Evolutionary conservation across 2,113 vertebrate species (phyloP).

Genomic region (Bufo bufo): DNA sequence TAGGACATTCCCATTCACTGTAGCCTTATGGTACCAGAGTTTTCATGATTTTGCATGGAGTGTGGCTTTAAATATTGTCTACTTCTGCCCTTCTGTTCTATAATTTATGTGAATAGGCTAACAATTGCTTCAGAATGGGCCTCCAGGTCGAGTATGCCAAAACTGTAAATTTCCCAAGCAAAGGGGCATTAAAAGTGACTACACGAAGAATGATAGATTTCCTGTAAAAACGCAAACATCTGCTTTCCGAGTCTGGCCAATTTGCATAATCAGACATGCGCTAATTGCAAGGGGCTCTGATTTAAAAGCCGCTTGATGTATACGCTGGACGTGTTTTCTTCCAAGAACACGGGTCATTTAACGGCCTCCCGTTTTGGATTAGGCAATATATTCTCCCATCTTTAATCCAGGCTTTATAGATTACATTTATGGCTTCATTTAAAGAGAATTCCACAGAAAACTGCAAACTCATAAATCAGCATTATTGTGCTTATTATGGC

Average conservation of each 20-base stretch:
- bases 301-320: background rate
- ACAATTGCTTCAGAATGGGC: background rate
- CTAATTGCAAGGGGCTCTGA: conserved; percentile 46
- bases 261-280: conserved; percentile 42
- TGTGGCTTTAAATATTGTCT: background rate
- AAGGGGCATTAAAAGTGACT: conserved; percentile 17
- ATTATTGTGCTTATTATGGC: background rate
- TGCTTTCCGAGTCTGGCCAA: conserved; percentile 27
- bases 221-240: conserved; percentile 30
- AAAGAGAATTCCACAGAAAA: background rate
- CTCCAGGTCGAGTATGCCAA: background rate
- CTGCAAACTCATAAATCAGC: background rate
- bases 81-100: background rate
- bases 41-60: no score
- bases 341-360: background rate
- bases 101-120: background rate
- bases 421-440: background rate
- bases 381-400: background rate
- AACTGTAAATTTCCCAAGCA: conserved; percentile 7
- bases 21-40: no score
- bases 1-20: no score
- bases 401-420: background rate
- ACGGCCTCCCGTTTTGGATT: background rate
- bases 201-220: conserved; percentile 21
- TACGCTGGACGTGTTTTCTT: background rate